phyloP scores from a whole-genome alignment of 2,797 vertebrate genomes.

The Hippopotamyrus pictus region DNA sequence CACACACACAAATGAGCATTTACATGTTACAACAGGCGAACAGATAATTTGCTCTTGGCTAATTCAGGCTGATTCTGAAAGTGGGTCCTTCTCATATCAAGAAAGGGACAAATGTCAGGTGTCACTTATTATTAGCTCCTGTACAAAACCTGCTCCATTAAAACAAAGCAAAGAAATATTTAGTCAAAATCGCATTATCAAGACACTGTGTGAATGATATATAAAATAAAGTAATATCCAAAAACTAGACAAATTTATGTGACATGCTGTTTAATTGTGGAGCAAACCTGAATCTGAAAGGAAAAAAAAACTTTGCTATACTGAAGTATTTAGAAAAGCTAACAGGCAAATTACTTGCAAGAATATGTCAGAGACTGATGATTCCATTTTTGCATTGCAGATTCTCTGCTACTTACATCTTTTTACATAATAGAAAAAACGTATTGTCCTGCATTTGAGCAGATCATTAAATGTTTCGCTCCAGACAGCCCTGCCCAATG shows the following conservation, averaged over 20 bases:
- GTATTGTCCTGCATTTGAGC: background rate
- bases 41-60: background rate
- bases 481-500: background rate
- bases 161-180: slow-evolving; percentile 7
- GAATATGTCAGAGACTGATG: background rate
- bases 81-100: background rate
- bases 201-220: background rate
- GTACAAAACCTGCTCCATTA: background rate
- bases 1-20: background rate
- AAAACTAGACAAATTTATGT: background rate
- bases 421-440: background rate
- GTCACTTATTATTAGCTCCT: background rate
- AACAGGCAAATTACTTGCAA: background rate
- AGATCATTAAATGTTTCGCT: background rate
- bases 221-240: slow-evolving; percentile 8
- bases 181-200: background rate
- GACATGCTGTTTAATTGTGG: slow-evolving; percentile 10
- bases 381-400: slow-evolving; percentile 5
- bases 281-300: background rate
- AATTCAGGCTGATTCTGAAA: background rate
- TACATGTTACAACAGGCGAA: background rate
- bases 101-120: background rate
- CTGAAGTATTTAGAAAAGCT: background rate
- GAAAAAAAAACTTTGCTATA: background rate
- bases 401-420: background rate